Conservation (phyloP, 2,797 vertebrate species). For the Labroides dimidiatus region DNA sequence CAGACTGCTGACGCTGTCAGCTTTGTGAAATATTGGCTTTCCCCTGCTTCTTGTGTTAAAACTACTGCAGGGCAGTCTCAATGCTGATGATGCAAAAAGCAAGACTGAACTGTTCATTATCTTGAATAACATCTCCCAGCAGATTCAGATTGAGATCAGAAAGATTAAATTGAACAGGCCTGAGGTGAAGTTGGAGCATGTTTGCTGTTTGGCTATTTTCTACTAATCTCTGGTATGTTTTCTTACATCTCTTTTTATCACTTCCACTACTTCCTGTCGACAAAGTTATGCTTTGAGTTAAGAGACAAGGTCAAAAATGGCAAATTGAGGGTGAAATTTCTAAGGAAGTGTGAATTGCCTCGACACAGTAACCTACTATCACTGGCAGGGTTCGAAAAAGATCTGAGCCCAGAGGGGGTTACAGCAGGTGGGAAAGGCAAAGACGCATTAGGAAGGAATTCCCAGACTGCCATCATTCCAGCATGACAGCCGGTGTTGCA, state of each 20-base stretch:
- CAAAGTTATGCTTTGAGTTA: conserved; percentile 12
- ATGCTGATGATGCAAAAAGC: not conserved
- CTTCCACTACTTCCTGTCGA: not conserved
- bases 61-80: not conserved
- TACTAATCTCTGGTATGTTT: not conserved
- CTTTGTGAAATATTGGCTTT: not conserved
- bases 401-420: conserved; percentile 30
- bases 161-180: not conserved
- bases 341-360: conserved; percentile 29
- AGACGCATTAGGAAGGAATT: conserved; percentile 67
- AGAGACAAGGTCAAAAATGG: conserved; percentile 20
- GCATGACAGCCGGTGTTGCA: conserved; percentile 56
- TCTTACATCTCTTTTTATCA: not conserved
- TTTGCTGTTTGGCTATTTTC: not conserved
- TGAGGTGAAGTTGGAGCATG: not conserved
- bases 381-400: not conserved
- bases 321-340: conserved; percentile 49
- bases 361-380: conserved; percentile 57
- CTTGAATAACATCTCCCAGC: not conserved
- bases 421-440: conserved; percentile 30
- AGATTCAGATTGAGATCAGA: not conserved
- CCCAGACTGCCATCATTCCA: conserved; percentile 77
- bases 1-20: not conserved
- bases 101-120: not conserved
- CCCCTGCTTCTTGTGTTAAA: not conserved